phyloP scores from a whole-genome alignment of 2,797 vertebrate species.

The Momotus momota region DNA sequence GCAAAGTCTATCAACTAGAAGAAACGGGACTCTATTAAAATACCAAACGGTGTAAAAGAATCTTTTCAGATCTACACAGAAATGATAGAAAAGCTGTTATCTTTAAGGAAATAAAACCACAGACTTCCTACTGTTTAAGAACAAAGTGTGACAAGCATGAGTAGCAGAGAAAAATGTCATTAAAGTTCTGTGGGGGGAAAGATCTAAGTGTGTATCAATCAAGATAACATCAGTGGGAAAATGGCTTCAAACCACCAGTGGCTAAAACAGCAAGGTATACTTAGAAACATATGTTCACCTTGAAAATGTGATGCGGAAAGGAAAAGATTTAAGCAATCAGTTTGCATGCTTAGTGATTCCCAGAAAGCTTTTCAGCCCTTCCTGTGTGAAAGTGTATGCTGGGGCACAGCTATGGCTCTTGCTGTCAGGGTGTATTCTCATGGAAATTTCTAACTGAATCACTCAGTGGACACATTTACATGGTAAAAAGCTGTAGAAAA shows the following conservation, averaged over 20 bases:
- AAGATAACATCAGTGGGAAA: conserved; percentile 51
- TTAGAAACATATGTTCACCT: conserved; percentile 59
- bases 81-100: not conserved
- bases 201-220: conserved; percentile 59
- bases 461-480: conserved; percentile 53
- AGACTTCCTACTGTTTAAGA: conserved; percentile 60
- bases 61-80: not conserved
- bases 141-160: conserved; percentile 54
- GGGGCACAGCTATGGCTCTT: conserved; percentile 9
- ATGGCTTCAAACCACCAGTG: conserved; percentile 43
- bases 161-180: conserved; percentile 51
- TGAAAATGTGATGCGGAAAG: conserved; percentile 60
- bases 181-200: conserved; percentile 47
- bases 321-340: conserved; percentile 36
- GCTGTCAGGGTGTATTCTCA: conserved; percentile 57
- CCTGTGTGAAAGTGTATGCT: not conserved
- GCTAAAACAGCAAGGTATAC: conserved; percentile 53
- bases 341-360: conserved; percentile 27
- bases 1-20: conserved; percentile 49
- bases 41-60: conserved; percentile 16
- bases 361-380: conserved; percentile 51
- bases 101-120: conserved; percentile 54
- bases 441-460: conserved; percentile 50
- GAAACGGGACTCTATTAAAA: conserved; percentile 43
- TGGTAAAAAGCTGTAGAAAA: conserved; percentile 56